Percentiles rank a stretch among this genome's conserved stretches.
Conservation (phyloP, 2,113 vertebrate species). For the Balaenoptera acutorostrata region DNA sequence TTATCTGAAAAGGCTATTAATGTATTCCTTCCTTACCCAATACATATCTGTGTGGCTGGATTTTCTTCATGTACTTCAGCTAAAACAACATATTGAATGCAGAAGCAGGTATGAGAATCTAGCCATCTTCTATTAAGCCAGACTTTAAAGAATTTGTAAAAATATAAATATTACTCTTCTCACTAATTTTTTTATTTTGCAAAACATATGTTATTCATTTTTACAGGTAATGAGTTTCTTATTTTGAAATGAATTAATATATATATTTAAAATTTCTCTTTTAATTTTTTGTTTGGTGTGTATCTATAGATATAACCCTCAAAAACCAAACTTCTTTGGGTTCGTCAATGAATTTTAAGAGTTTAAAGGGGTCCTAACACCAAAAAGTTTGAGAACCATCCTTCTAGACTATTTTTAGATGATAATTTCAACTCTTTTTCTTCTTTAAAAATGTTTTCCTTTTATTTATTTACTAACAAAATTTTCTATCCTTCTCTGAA, state of each 20-base stretch:
- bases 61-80: neutral
- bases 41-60: neutral
- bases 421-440: neutral
- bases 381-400: neutral
- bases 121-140: neutral
- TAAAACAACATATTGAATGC: neutral
- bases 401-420: neutral
- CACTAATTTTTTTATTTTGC: neutral
- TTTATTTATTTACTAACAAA: too few relatives aligned
- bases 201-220: neutral
- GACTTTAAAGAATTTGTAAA: slow-evolving; percentile 3
- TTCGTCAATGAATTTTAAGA: neutral
- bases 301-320: neutral
- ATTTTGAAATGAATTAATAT: neutral
- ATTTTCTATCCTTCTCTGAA: neutral
- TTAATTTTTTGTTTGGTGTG: neutral
- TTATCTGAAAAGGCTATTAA: neutral
- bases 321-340: neutral
- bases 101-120: neutral
- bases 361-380: neutral
- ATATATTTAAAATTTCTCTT: neutral
- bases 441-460: too few relatives aligned
- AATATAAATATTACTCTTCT: neutral
- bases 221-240: neutral
- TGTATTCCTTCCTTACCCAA: neutral